Conservation (phyloP, 2,888 invertebrate species). For the Caenorhabditis imperialis region DNA sequence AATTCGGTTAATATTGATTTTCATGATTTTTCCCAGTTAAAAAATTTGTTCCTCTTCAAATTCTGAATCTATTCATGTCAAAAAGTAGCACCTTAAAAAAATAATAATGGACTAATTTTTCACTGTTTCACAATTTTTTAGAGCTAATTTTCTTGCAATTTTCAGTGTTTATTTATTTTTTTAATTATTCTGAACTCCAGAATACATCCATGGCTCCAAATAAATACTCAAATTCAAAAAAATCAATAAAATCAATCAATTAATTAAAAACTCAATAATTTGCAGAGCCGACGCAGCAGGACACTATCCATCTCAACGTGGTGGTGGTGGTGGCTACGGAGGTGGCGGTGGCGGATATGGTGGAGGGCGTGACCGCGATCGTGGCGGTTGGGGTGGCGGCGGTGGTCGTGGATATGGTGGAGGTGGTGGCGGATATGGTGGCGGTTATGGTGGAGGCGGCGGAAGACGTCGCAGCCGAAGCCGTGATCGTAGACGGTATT, state of each 20-base stretch:
- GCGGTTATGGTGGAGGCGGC: constrained; percentile 29
- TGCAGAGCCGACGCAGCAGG: constrained; percentile 68
- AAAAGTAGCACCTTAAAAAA: no score
- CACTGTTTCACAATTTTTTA: no score
- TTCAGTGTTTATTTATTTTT: no score
- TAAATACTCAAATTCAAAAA: no score
- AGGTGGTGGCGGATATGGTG: constrained; percentile 20
- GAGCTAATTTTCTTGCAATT: no score
- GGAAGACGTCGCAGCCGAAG: constrained; percentile 48
- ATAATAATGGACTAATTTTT: no score
- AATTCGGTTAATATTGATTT: no score
- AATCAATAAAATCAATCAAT: neutral
- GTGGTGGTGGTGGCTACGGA: constrained; percentile 60
- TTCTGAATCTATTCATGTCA: no score
- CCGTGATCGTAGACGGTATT: constrained; percentile 51
- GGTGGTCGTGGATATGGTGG: constrained; percentile 7
- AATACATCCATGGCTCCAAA: no score
- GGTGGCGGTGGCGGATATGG: constrained; percentile 47
- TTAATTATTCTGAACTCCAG: no score
- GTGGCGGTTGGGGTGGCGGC: constrained; percentile 47
- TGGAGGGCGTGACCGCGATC: constrained; percentile 55
- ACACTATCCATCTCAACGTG: constrained; percentile 65
- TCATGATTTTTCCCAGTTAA: no score
- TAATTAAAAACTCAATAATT: neutral
- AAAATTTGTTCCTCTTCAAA: no score